phyloP scores from a whole-genome alignment of 2,113 vertebrate genomes.

The Polyodon spathula region DNA sequence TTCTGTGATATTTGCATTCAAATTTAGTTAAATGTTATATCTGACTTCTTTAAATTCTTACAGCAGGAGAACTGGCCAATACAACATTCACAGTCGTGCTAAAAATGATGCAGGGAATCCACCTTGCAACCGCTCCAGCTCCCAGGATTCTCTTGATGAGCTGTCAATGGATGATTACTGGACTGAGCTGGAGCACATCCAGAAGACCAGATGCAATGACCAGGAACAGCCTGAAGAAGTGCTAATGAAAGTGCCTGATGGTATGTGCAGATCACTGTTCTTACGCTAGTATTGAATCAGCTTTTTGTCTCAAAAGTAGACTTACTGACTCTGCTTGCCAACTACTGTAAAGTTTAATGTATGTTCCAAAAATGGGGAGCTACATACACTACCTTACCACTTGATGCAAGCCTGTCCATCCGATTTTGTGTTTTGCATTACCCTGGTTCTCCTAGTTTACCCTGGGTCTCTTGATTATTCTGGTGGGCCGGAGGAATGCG shows the following conservation, averaged over 20 bases:
- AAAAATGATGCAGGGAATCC: constrained; percentile 39
- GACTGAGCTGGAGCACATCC: constrained; percentile 85
- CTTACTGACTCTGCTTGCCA: too few species aligned
- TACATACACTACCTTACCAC: too few species aligned
- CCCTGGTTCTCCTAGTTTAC: too few species aligned
- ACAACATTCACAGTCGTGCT: constrained; percentile 45
- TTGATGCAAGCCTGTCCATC: too few species aligned
- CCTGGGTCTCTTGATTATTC: too few species aligned
- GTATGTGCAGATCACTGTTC: constrained; percentile 44
- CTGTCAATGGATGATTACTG: constrained; percentile 81
- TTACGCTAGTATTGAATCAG: background rate
- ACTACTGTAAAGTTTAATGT: too few species aligned
- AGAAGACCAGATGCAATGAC: constrained; percentile 56
- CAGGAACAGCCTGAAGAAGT: constrained; percentile 64
- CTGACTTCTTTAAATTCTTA: constrained; percentile 10
- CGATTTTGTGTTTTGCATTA: too few species aligned
- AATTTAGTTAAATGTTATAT: background rate
- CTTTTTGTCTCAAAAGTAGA: too few species aligned
- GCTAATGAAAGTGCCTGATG: constrained; percentile 78
- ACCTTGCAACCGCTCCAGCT: constrained; percentile 52
- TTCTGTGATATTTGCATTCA: too few species aligned
- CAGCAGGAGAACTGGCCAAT: constrained; percentile 62
- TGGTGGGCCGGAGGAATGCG: too few species aligned
- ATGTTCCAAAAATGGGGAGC: too few species aligned
- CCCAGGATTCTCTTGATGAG: constrained; percentile 90